Evolutionary conservation across 2,113 vertebrate genomes (phyloP).

Genomic region (Aplodontia rufa): DNA sequence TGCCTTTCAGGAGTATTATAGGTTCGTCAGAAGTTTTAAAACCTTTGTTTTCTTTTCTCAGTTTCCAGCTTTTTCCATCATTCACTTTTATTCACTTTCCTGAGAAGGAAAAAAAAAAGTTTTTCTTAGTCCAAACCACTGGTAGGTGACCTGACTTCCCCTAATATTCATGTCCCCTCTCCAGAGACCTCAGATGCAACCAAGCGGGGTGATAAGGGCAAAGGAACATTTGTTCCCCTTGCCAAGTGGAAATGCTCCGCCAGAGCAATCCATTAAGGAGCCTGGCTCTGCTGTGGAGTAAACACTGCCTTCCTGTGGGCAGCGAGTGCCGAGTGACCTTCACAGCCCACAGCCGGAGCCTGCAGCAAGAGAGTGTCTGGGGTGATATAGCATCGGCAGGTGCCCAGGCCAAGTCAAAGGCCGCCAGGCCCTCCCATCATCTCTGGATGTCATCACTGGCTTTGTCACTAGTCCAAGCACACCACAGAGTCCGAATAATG

Average conservation of each 20-base stretch:
- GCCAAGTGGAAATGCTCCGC: slow-evolving; percentile 7
- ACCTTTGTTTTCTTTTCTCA: neutral
- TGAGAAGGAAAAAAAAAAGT: neutral
- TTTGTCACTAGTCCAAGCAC: neutral
- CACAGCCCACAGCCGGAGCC: neutral
- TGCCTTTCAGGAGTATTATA: neutral
- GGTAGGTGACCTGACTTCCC: slow-evolving; percentile 2
- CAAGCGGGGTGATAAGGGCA: neutral
- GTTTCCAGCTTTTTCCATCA: slow-evolving; percentile 24
- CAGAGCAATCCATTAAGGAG: neutral
- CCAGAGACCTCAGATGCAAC: neutral
- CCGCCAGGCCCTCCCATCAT: neutral
- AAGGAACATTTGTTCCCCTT: neutral
- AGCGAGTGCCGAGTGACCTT: neutral
- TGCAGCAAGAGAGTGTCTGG: neutral
- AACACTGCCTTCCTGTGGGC: neutral
- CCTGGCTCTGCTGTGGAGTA: neutral
- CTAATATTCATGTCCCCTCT: slow-evolving; percentile 4
- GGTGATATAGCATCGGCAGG: neutral
- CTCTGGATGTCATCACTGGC: neutral
- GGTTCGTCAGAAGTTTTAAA: neutral
- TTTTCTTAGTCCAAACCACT: slow-evolving; percentile 24
- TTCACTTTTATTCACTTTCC: slow-evolving; percentile 27
- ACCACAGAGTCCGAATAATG: neutral
- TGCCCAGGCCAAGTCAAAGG: neutral